Conservation (phyloP, 2,797 vertebrate species). For the Phaenicophaeus curvirostris region DNA sequence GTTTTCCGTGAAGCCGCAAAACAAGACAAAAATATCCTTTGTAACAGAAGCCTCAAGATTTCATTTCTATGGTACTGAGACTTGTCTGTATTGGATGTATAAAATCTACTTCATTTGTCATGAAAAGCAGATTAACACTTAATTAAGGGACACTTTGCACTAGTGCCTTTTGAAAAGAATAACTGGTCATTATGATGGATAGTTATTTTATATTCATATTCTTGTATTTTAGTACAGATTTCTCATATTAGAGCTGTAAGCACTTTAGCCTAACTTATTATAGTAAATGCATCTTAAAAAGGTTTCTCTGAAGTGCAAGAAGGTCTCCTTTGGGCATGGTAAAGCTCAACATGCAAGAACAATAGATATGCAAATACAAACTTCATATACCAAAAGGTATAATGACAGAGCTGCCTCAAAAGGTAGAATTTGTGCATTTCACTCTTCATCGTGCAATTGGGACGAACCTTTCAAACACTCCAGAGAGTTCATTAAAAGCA, state of each 20-base stretch:
- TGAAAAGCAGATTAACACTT: background rate
- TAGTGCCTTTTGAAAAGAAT: background rate
- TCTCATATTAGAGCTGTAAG: slow-evolving; percentile 17
- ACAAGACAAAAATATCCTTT: background rate
- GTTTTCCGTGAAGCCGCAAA: background rate
- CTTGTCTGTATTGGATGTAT: background rate
- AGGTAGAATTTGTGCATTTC: slow-evolving; percentile 32
- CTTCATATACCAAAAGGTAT: slow-evolving; percentile 32
- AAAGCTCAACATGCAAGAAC: slow-evolving; percentile 42
- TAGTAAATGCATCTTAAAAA: slow-evolving; percentile 9
- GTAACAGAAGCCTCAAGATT: background rate
- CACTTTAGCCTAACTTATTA: slow-evolving; percentile 5
- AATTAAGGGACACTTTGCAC: background rate
- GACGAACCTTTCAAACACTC: slow-evolving; percentile 58
- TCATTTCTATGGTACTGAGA: background rate
- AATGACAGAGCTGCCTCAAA: slow-evolving; percentile 36
- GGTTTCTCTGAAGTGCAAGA: slow-evolving; percentile 43
- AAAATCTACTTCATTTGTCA: background rate
- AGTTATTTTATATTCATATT: background rate
- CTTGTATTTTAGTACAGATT: background rate
- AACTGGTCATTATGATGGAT: background rate
- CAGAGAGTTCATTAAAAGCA: slow-evolving; percentile 66
- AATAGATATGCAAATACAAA: slow-evolving; percentile 65
- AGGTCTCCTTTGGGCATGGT: slow-evolving; percentile 27
- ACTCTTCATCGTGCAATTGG: background rate